Conservation (phyloP, 2,113 vertebrate species). For the Odobenus rosmarus region DNA sequence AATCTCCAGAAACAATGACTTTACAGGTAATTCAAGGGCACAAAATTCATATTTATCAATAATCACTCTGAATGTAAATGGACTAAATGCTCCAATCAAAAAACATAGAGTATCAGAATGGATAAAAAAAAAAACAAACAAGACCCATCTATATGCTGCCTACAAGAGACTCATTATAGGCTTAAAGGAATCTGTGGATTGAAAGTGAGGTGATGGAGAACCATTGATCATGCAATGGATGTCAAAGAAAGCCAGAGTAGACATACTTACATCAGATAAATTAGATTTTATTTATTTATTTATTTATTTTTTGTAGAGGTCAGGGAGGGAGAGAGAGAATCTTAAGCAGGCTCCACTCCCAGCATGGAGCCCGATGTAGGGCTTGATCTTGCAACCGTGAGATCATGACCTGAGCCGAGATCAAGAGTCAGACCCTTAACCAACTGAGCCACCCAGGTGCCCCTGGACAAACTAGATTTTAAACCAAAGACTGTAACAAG, state of each 20-base stretch:
- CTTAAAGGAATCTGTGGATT: neutral
- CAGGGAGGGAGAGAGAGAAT: neutral
- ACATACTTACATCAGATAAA: neutral
- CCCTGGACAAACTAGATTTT: neutral
- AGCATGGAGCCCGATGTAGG: neutral
- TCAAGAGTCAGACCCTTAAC: no score
- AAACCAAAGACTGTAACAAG: neutral
- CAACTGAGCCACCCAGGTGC: no score
- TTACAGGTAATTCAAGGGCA: neutral
- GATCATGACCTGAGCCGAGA: no score
- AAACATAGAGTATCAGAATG: neutral
- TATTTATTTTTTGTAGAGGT: no score
- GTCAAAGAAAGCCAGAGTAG: neutral
- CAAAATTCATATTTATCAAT: neutral
- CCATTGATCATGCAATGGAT: neutral
- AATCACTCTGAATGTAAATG: neutral
- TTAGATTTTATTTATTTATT: neutral
- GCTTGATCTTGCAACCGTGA: no score
- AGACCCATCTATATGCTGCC: neutral
- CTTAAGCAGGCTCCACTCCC: neutral
- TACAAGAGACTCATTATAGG: neutral
- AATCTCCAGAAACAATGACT: neutral
- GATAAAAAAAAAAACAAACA: neutral
- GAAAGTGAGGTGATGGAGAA: neutral
- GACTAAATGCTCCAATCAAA: neutral